Percentiles rank a stretch among this genome's conserved stretches.
phyloP scores from a whole-genome alignment of 2,113 vertebrate species.

The Megaceryle torquata region DNA sequence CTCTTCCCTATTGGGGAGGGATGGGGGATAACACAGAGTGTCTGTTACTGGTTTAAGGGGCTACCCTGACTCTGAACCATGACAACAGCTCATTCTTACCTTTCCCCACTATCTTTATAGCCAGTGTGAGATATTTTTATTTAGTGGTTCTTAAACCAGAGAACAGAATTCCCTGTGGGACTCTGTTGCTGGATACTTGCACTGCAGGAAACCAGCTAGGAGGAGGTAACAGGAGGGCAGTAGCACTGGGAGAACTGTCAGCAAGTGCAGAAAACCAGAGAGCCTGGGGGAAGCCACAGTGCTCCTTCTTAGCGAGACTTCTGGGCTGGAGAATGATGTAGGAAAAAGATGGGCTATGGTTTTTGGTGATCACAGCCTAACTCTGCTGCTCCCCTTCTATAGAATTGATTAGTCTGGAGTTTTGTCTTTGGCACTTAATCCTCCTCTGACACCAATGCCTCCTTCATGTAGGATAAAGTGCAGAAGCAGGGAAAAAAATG shows the following conservation, averaged over 20 bases:
- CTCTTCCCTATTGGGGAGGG: too few relatives aligned
- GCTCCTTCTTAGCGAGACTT: neutral
- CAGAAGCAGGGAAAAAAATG: neutral
- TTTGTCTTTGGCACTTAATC: neutral
- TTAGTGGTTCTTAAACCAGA: neutral
- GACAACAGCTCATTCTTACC: neutral
- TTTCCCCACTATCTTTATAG: neutral
- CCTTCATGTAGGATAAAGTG: neutral
- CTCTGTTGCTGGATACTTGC: neutral
- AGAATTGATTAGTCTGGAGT: fast-evolving
- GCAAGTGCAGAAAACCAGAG: neutral
- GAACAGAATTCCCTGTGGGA: neutral
- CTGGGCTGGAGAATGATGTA: neutral
- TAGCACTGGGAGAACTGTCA: neutral
- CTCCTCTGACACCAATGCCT: neutral
- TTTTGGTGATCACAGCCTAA: neutral
- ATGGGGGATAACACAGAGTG: too few relatives aligned
- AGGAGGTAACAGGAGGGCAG: neutral
- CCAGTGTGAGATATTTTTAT: neutral
- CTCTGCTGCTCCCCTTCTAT: neutral
- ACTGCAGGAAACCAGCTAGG: neutral
- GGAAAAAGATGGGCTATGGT: neutral
- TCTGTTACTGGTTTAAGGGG: too few relatives aligned
- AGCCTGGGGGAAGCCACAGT: neutral
- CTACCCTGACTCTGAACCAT: too few relatives aligned